A percentile compares a stretch with the other conserved stretches of the same genome.
Conservation (phyloP, 2,797 vertebrate genomes). For the Rhodeus uyekii region DNA sequence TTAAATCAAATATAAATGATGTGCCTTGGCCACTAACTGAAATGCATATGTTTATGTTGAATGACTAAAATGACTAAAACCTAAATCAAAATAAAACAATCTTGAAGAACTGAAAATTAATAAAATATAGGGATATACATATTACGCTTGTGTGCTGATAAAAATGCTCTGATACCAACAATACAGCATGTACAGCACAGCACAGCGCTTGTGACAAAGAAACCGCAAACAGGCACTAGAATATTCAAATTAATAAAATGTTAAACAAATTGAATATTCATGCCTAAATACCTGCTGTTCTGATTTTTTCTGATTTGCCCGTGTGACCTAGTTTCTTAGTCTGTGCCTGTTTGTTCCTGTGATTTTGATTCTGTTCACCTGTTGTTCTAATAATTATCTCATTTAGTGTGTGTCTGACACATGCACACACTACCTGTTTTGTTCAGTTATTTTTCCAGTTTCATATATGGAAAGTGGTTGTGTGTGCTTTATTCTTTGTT, state of each 20-base stretch:
- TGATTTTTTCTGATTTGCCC: too few relatives aligned
- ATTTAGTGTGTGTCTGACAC: not conserved
- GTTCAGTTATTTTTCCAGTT: not conserved
- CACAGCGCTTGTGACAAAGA: too few relatives aligned
- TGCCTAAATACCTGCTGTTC: not conserved
- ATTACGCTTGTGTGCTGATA: too few relatives aligned
- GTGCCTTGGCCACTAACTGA: not conserved
- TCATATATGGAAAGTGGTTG: not conserved
- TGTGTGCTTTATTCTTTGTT: not conserved
- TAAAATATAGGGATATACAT: not conserved
- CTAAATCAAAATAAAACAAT: not conserved
- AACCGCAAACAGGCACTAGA: not conserved
- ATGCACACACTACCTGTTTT: not conserved
- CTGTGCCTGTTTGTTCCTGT: not conserved
- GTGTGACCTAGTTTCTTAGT: not conserved
- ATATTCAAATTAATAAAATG: not conserved
- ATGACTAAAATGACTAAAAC: not conserved
- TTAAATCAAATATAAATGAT: not conserved
- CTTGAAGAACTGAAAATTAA: not conserved
- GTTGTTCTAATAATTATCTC: not conserved
- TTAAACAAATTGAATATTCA: not conserved
- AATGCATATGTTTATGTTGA: not conserved
- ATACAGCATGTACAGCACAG: too few relatives aligned
- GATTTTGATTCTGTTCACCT: not conserved
- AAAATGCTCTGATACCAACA: too few relatives aligned